A percentile compares a stretch with the other conserved stretches of the same genome.
Conservation (phyloP, 2,888 invertebrate genomes). For the Sinhomidia bicolor region DNA sequence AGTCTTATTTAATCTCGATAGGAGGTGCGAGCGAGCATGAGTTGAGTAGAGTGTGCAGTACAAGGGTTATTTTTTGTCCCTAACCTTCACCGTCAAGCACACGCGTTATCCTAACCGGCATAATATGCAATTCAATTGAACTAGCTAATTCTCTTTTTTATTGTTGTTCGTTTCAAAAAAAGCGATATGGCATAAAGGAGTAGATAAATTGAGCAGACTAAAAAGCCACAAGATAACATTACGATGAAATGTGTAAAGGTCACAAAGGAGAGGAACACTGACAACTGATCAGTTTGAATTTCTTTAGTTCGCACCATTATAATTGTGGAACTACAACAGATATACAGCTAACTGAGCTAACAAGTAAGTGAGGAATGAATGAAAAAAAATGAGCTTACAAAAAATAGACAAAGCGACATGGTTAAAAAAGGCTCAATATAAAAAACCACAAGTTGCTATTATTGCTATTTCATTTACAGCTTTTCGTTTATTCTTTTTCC, state of each 20-base stretch:
- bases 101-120: constrained; percentile 7
- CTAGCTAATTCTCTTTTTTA: neutral
- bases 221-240: neutral
- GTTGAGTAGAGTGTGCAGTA: neutral
- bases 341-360: no score
- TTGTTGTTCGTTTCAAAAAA: constrained; percentile 42
- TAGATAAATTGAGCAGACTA: neutral
- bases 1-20: constrained; percentile 3
- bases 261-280: constrained; percentile 47
- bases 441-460: no score
- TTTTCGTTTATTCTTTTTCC: no score
- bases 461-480: no score
- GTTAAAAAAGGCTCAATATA: no score
- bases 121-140: constrained; percentile 23
- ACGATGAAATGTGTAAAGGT: constrained; percentile 42
- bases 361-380: neutral
- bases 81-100: constrained; percentile 50
- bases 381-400: constrained; percentile 15
- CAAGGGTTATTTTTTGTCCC: constrained; percentile 19
- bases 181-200: neutral
- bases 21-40: neutral
- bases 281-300: constrained; percentile 38
- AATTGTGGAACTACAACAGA: neutral
- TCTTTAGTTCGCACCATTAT: constrained; percentile 38
- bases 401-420: no score